A percentile compares a stretch with the other conserved stretches of the same genome.
These are phyloP conservation scores for Drosophila cognata DNA, from an alignment of 2,888 invertebrate species.

Conservation along the genomic window DNA sequence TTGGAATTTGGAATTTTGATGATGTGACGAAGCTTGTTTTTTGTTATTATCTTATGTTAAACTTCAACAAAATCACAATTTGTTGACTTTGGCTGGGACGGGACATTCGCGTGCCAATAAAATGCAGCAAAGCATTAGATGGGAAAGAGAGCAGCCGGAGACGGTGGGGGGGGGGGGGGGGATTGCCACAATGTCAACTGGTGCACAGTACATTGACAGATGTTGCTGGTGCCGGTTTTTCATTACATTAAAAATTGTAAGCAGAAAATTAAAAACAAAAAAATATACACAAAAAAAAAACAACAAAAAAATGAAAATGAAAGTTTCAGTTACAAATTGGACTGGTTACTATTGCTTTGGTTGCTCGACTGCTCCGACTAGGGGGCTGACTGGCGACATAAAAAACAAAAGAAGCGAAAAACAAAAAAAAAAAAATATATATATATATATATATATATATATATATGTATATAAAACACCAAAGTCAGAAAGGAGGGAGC, in stretches of 20 bases:
- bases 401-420: slow-evolving; percentile 25
- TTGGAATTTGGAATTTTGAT: slow-evolving; percentile 7
- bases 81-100: slow-evolving; percentile 38
- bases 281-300: slow-evolving; percentile 8
- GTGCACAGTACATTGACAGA: slow-evolving; percentile 30
- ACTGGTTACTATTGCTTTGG: slow-evolving; percentile 32
- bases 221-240: slow-evolving; percentile 44
- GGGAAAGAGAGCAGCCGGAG: neutral
- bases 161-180: no score
- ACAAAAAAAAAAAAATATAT: neutral
- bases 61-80: slow-evolving; percentile 45
- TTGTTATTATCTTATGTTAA: slow-evolving; percentile 19
- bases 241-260: slow-evolving; percentile 26
- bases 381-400: slow-evolving; percentile 29
- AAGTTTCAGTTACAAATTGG: slow-evolving; percentile 76
- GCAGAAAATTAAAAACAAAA: slow-evolving; percentile 4
- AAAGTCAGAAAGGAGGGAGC: slow-evolving; percentile 32
- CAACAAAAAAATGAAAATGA: slow-evolving; percentile 64
- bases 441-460: no score
- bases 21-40: slow-evolving; percentile 31
- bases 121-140: slow-evolving; percentile 29
- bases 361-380: slow-evolving; percentile 10
- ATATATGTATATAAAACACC: neutral
- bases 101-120: slow-evolving; percentile 52
- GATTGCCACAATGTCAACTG: slow-evolving; percentile 31